A percentile compares a stretch with the other conserved stretches of the same genome.
Evolutionary conservation across 2,797 vertebrate genomes (phyloP).

Genomic region (Aulostomus chinensis): DNA sequence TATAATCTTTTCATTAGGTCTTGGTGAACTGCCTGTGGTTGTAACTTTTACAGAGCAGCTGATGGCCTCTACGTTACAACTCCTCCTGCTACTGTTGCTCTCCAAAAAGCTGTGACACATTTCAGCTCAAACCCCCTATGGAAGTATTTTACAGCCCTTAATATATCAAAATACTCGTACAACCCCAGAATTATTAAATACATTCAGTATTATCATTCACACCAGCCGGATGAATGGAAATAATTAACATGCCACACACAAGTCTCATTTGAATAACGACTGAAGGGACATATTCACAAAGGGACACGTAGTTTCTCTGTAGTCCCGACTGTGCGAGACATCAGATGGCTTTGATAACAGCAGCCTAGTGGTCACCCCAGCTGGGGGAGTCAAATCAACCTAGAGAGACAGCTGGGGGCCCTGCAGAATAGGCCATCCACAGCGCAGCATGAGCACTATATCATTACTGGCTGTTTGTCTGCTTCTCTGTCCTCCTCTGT

Average conservation of each 20-base stretch:
- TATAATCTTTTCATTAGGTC: not conserved
- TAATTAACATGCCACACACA: slow-evolving; percentile 43
- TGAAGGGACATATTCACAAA: slow-evolving; percentile 58
- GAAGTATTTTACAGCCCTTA: slow-evolving; percentile 4
- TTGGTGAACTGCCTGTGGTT: not conserved
- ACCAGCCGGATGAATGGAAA: slow-evolving; percentile 32
- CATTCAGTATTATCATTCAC: slow-evolving; percentile 34
- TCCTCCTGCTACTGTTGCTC: slow-evolving; percentile 1
- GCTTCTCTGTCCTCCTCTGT: slow-evolving; percentile 5
- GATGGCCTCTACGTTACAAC: not conserved
- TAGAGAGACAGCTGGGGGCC: slow-evolving; percentile 54
- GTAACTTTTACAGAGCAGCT: slow-evolving; percentile 15
- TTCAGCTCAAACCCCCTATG: slow-evolving; percentile 4
- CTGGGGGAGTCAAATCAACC: slow-evolving; percentile 61
- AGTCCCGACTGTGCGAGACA: slow-evolving; percentile 39
- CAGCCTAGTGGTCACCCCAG: slow-evolving; percentile 61
- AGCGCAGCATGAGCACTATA: slow-evolving; percentile 38
- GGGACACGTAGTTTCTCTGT: slow-evolving; percentile 38
- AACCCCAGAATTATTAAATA: slow-evolving; percentile 13
- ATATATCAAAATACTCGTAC: slow-evolving; percentile 6
- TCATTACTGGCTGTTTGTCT: slow-evolving; percentile 36
- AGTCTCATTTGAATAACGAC: slow-evolving; percentile 47
- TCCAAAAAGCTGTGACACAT: not conserved
- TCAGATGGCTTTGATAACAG: slow-evolving; percentile 66
- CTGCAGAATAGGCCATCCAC: slow-evolving; percentile 42